Percentiles rank a stretch among this genome's conserved stretches.
phyloP scores from a whole-genome alignment of 37 sponge, comb jelly and placozoan genomes.

The Halisarca cf. caerulea region DNA sequence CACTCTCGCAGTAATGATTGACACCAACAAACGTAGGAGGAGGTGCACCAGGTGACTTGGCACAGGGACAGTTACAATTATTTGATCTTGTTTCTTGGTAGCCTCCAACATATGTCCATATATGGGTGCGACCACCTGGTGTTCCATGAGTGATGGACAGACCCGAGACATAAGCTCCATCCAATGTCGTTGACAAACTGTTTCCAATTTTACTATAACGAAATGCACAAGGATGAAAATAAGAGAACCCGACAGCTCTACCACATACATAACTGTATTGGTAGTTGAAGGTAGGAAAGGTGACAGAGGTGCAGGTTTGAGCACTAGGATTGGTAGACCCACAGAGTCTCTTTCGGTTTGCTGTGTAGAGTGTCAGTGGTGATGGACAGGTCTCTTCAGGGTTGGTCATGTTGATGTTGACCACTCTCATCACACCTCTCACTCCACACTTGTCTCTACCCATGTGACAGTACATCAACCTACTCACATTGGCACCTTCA shows the following conservation, averaged over 20 bases:
- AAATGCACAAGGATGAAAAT: background rate
- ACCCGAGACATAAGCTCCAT: background rate
- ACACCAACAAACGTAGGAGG: conserved; percentile 9
- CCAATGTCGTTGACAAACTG: background rate
- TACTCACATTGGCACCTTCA: background rate
- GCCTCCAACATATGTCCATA: conserved; percentile 11
- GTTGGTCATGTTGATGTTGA: conserved; percentile 18
- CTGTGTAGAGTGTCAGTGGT: background rate
- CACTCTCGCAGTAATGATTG: conserved; percentile 17
- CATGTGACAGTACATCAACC: background rate
- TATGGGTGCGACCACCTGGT: background rate
- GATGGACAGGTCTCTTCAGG: background rate
- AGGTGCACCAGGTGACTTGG: too few species aligned
- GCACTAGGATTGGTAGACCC: background rate
- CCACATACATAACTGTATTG: conserved; percentile 24
- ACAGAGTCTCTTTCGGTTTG: conserved; percentile 5
- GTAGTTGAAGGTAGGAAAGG: background rate
- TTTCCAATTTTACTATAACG: background rate
- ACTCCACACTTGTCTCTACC: background rate
- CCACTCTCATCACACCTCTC: conserved; percentile 5
- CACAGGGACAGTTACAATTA: conserved; percentile 7
- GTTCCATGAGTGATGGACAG: conserved; percentile 15
- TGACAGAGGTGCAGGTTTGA: conserved; percentile 3
- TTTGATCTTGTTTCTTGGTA: background rate
- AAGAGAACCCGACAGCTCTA: background rate